phyloP scores from a whole-genome alignment of 1,140 invertebrate genomes.

The Lepidurus arcticus region DNA sequence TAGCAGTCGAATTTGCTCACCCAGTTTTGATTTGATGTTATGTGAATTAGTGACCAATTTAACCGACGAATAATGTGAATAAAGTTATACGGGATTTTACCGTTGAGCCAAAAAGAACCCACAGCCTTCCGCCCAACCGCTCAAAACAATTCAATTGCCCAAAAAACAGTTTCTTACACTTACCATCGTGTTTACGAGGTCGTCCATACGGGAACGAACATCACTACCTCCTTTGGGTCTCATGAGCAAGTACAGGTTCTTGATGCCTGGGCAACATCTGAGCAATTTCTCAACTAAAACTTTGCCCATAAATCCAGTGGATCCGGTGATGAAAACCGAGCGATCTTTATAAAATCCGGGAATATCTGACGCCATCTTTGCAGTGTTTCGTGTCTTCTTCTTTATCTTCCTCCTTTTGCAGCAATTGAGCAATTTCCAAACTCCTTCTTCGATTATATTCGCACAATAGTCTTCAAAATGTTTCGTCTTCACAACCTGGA shows the following conservation, averaged over 20 bases:
- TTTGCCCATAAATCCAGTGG: slow-evolving; percentile 82
- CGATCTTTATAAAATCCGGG: slow-evolving; percentile 54
- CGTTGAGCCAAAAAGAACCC: too few relatives aligned
- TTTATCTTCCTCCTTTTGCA: not conserved
- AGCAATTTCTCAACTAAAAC: slow-evolving; percentile 71
- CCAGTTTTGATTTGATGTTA: too few relatives aligned
- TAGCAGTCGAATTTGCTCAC: too few relatives aligned
- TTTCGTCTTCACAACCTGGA: not conserved
- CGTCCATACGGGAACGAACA: slow-evolving; percentile 58
- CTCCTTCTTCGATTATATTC: not conserved
- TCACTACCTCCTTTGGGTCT: slow-evolving; percentile 62
- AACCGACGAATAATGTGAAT: too few relatives aligned
- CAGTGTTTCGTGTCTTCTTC: not conserved
- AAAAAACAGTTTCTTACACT: too few relatives aligned
- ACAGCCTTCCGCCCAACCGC: too few relatives aligned
- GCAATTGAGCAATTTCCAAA: not conserved
- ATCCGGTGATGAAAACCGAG: slow-evolving; percentile 50
- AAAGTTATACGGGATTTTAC: too few relatives aligned
- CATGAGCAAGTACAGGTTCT: slow-evolving; percentile 61
- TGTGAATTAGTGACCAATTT: too few relatives aligned
- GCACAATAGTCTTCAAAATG: not conserved
- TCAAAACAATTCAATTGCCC: too few relatives aligned
- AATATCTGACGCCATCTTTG: slow-evolving; percentile 34
- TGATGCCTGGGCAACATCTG: slow-evolving; percentile 59
- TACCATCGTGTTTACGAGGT: slow-evolving; percentile 62